These are phyloP conservation scores for Cetonia aurata DNA, from an alignment of 2,888 invertebrate species.

Conservation along the genomic window DNA sequence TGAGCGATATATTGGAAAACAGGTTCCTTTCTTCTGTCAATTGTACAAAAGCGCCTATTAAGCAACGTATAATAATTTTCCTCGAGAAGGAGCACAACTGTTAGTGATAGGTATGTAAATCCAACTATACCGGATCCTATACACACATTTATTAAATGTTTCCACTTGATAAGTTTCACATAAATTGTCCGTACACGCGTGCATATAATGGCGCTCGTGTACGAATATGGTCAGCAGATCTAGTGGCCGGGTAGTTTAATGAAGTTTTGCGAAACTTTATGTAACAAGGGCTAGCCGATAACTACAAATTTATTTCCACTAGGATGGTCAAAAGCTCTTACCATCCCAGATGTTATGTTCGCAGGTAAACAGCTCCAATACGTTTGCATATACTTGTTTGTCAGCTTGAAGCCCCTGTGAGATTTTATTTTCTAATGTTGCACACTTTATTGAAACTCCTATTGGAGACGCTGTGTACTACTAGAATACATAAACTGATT, in stretches of 20 bases:
- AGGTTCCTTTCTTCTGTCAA: slow-evolving; percentile 29
- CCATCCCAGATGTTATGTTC: not conserved
- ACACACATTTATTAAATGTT: slow-evolving; percentile 44
- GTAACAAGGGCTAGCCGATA: slow-evolving; percentile 39
- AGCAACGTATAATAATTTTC: slow-evolving; percentile 29
- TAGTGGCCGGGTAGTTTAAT: slow-evolving; percentile 40
- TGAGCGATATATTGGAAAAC: slow-evolving; percentile 13
- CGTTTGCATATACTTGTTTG: too few species aligned
- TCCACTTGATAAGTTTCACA: slow-evolving; percentile 44
- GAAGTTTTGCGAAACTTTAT: slow-evolving; percentile 40
- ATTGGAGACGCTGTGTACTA: not conserved
- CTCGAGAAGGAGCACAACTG: slow-evolving; percentile 29
- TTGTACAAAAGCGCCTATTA: slow-evolving; percentile 37
- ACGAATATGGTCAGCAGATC: slow-evolving; percentile 41
- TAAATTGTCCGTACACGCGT: slow-evolving; percentile 24
- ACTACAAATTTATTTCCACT: slow-evolving; percentile 38
- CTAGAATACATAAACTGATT: too few species aligned
- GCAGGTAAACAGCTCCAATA: not conserved
- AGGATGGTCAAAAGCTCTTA: slow-evolving; percentile 32
- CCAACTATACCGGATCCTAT: slow-evolving; percentile 33
- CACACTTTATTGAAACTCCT: not conserved
- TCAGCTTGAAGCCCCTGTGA: too few species aligned
- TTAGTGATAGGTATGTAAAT: slow-evolving; percentile 39
- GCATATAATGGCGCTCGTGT: slow-evolving; percentile 11
- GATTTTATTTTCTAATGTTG: too few species aligned